Base-by-base conservation (phyloP, 1,140 invertebrate species). In the Spodoptera frugiperda region DNA sequence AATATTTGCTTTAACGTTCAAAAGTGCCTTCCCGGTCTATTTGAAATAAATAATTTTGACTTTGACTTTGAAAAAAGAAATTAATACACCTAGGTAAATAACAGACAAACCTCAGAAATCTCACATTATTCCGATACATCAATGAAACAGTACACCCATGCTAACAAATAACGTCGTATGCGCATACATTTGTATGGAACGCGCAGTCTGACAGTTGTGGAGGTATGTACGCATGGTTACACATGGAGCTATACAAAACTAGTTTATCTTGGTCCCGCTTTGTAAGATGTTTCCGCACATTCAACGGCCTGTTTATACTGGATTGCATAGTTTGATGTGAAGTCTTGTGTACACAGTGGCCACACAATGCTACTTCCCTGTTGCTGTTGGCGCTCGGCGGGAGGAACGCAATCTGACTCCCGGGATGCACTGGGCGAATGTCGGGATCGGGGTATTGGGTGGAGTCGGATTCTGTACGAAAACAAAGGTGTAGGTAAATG, bases 331-430 rank as follows among this genome's bases (percentile, higher is more conserved):
- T n/a, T n/a, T n/a, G n/a, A n/a, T n/a, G n/a, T n/a, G n/a, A n/a
- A n/a, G n/a, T n/a, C n/a, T n/a, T n/a, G n/a, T n/a, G n/a, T n/a
- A 67, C 44, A 67, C 44, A 11, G 10, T 44, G 57, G 39, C 33
- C 33, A 48, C 67, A 72, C 82, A 80, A 77, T 57, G 51, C 54
- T 19, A 71, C 77, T 80, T 83, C 82, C 84, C 79, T 83, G 78
- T 83, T 78, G 67, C 39, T 76, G 39, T 80, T 83, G 82, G 84
- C 83, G 67, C 21, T 79, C 82, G 82, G 84, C 81, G 61, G 53
- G 74, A 54, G 59, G 49, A n/a, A 61, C 65, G 78, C 65, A 78
- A 74, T 73, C 33, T 61, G 61, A 81, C 68, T 59, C 77, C 76
- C 39, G 70, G 30, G 63, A 67, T 67, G 54, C 54, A 44, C 44